These are phyloP conservation scores for Formicarius rufipectus DNA, from an alignment of 2,113 vertebrate genomes.

Conservation along the genomic window DNA sequence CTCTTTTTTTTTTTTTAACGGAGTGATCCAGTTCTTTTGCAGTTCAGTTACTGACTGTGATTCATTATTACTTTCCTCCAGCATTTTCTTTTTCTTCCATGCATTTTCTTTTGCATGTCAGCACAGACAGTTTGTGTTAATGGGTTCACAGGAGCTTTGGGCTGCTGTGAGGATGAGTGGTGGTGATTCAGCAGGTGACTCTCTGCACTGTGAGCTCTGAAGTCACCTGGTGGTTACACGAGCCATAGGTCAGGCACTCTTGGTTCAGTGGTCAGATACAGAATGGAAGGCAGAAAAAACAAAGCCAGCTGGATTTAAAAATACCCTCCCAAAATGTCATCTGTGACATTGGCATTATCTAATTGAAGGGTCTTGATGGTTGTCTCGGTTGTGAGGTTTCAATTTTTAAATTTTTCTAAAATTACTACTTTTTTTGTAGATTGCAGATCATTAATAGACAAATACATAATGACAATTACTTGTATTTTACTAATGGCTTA, in stretches of 20 bases:
- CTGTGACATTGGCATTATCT: neutral
- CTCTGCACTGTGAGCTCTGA: neutral
- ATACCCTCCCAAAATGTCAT: neutral
- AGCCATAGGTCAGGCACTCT: neutral
- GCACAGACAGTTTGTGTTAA: neutral
- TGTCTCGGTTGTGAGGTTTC: neutral
- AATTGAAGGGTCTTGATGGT: neutral
- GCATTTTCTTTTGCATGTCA: neutral
- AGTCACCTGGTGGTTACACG: neutral
- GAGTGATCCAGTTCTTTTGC: neutral
- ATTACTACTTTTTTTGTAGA: neutral
- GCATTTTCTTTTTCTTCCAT: too few relatives aligned
- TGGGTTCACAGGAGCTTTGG: neutral
- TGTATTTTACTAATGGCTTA: neutral
- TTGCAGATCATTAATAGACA: neutral
- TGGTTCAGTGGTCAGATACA: neutral
- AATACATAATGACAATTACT: fast-evolving
- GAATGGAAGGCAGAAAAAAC: neutral
- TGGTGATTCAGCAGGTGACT: neutral
- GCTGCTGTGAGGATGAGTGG: neutral
- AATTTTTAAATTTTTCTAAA: neutral
- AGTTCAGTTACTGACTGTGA: neutral
- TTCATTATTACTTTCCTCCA: too few relatives aligned
- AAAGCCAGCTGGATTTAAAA: neutral
- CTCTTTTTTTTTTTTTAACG: neutral